Percentiles rank a stretch among this genome's conserved stretches.
phyloP scores from a whole-genome alignment of 2,113 vertebrate species.

The Hymenochirus boettgeri region DNA sequence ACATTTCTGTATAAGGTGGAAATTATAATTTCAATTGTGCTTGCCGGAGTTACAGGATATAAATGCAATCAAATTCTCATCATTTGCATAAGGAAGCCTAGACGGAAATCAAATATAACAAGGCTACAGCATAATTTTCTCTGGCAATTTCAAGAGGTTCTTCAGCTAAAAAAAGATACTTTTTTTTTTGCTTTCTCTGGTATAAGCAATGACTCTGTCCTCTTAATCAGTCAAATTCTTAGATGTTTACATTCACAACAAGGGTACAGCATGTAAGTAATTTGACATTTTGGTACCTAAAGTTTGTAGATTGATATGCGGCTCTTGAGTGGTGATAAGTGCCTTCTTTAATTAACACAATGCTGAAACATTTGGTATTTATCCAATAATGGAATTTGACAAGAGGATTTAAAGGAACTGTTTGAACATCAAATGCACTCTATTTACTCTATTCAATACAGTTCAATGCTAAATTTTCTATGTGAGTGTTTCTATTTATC shows the following conservation, averaged over 20 bases:
- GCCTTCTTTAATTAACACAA: constrained; percentile 28
- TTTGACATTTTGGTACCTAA: constrained; percentile 24
- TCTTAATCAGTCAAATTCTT: constrained; percentile 40
- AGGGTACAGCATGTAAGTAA: constrained; percentile 32
- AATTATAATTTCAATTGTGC: constrained; percentile 30
- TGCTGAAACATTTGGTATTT: constrained; percentile 35
- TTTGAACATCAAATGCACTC: too few species aligned
- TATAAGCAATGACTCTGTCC: constrained; percentile 35
- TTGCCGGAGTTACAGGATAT: constrained; percentile 25
- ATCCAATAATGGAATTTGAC: constrained; percentile 28
- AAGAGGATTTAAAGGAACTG: too few species aligned
- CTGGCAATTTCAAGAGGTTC: constrained; percentile 39
- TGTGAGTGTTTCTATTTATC: too few species aligned
- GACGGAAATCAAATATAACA: constrained; percentile 41
- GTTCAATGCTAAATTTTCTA: too few species aligned
- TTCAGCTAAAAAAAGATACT: constrained; percentile 41
- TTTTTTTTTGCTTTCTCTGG: constrained; percentile 16
- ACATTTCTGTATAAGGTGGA: constrained; percentile 6
- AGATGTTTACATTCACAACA: constrained; percentile 22
- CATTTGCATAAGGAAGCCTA: constrained; percentile 41
- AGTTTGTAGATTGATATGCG: constrained; percentile 30
- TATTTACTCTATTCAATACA: too few species aligned
- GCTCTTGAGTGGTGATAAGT: constrained; percentile 26
- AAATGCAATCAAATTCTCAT: constrained; percentile 37
- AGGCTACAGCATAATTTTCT: constrained; percentile 38